Evolutionary conservation across 2,888 invertebrate genomes (phyloP).

Genomic region (Hybos culiciformis): DNA sequence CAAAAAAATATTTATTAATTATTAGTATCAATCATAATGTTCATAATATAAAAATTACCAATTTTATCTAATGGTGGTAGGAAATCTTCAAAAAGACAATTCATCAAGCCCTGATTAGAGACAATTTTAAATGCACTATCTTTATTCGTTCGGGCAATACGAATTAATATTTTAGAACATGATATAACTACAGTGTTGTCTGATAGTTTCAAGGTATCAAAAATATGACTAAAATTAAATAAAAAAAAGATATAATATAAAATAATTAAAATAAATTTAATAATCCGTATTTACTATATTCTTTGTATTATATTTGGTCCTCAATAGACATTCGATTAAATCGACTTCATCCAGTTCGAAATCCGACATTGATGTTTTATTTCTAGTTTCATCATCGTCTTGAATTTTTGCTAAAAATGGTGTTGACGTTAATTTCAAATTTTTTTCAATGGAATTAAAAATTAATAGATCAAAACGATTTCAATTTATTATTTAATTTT

Average conservation of each 20-base stretch:
- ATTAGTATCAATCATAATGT: too few relatives aligned
- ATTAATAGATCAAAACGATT: too few relatives aligned
- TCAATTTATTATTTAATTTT: too few relatives aligned
- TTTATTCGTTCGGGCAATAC: slow-evolving; percentile 63
- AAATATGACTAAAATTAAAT: slow-evolving; percentile 56
- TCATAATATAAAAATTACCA: too few relatives aligned
- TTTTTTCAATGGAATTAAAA: too few relatives aligned
- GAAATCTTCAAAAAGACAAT: slow-evolving; percentile 45
- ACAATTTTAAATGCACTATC: slow-evolving; percentile 50
- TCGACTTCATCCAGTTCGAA: slow-evolving; percentile 75
- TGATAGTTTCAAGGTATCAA: slow-evolving; percentile 55
- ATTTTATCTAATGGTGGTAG: slow-evolving; percentile 22
- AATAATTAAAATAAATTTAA: neutral
- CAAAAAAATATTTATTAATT: too few relatives aligned
- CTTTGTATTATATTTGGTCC: slow-evolving; percentile 66
- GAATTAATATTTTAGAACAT: slow-evolving; percentile 63
- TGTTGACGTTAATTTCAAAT: slow-evolving; percentile 22
- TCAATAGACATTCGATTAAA: slow-evolving; percentile 54
- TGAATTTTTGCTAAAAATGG: slow-evolving; percentile 26
- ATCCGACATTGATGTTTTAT: slow-evolving; percentile 62
- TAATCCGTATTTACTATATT: slow-evolving; percentile 40
- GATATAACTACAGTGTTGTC: slow-evolving; percentile 57
- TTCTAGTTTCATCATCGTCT: slow-evolving; percentile 32
- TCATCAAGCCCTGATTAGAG: slow-evolving; percentile 49
- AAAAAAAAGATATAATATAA: too few relatives aligned